Conservation (phyloP, 2,797 vertebrate species). For the Lacerta agilis region DNA sequence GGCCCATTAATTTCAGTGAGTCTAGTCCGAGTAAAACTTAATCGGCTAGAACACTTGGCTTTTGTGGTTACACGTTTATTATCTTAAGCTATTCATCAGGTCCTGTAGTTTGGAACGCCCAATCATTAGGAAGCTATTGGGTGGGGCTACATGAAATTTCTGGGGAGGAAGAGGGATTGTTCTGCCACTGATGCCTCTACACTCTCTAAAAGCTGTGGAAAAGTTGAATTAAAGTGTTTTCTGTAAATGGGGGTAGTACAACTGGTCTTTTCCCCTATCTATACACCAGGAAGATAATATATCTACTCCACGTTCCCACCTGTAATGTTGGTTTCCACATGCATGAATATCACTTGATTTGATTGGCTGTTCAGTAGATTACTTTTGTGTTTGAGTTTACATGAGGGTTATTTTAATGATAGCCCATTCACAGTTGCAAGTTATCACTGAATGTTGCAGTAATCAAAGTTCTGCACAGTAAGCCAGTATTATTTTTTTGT, state of each 20-base stretch:
- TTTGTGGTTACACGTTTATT: background rate
- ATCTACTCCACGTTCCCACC: background rate
- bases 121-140: background rate
- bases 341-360: background rate
- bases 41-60: background rate
- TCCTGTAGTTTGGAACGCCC: background rate
- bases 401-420: background rate
- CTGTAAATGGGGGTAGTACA: background rate
- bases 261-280: background rate
- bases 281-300: background rate
- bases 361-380: background rate
- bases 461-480: background rate
- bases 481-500: no score
- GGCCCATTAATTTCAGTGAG: no score
- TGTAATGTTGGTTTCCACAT: background rate
- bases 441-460: background rate
- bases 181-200: background rate
- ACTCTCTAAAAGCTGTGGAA: no score
- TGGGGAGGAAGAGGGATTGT: background rate
- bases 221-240: background rate
- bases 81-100: background rate
- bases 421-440: background rate
- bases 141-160: no score
- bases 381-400: background rate
- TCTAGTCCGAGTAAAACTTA: no score